Evolutionary conservation across 2,888 invertebrate species (phyloP), one percentile per base, ranked within the genome.

Genomic region (Ariolimax columbianus): DNA sequence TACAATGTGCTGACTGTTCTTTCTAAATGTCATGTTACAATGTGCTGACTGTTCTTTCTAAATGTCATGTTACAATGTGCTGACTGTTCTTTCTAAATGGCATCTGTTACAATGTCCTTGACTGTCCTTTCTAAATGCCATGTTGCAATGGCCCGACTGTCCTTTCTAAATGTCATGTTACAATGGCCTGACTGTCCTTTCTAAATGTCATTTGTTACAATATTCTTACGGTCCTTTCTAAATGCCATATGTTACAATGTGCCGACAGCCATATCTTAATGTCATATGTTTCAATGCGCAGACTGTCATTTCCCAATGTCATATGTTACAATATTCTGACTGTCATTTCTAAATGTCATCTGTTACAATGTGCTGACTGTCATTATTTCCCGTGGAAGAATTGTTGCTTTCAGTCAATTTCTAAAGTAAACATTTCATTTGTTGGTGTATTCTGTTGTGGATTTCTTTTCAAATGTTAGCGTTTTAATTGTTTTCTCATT

Each of bases 61-160:
- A n/a, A n/a, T n/a, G n/a, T n/a, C n/a, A n/a, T n/a, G n/a, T n/a
- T n/a, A n/a, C n/a, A n/a, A n/a, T n/a, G n/a, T n/a, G n/a, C n/a
- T n/a, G n/a, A n/a, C n/a, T n/a, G n/a, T n/a, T n/a, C 98, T 90
- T 98, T 98, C 95, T 98, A 96, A 89, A 59, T 77, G 77, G 30
- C 30, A 43, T 38, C 19, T 36, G 14, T 47, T 55, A 2, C 19
- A 17, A 26, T 19, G 9, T 36, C 51, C 51, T 19, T n/a, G n/a
- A n/a, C n/a, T n/a, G n/a, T n/a, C 98, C 98, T 90, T 98, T 98
- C 95, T 98, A 96, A 89, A 59, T 77, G 77, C 33, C 30, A 43
- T 38, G 14, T 47, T 55, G 3, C 19, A 17, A 26, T 19, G 9
- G 7, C 51, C 51, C 51, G 51, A 14, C 19, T n/a, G n/a, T n/a